These are phyloP conservation scores for Pantala flavescens DNA, from an alignment of 1,140 invertebrate genomes.

Conservation along the genomic window DNA sequence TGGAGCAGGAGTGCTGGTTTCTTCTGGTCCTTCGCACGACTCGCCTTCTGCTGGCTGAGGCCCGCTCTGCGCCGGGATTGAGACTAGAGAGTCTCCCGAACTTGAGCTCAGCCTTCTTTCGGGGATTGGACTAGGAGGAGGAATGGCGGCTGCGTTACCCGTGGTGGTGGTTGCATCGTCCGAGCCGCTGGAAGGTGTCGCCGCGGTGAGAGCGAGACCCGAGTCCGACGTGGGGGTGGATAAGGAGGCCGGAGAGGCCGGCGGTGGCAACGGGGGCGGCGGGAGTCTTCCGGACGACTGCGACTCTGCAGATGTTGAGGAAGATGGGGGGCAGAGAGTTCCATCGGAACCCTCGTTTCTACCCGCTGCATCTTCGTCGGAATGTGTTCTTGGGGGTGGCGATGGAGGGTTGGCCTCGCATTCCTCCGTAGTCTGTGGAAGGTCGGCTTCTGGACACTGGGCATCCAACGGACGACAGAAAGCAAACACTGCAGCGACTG, in stretches of 20 bases:
- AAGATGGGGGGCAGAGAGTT: neutral
- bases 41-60: neutral
- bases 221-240: slow-evolving; percentile 22
- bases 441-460: neutral
- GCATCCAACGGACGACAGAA: neutral
- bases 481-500: slow-evolving; percentile 12
- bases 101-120: slow-evolving; percentile 18
- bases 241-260: slow-evolving; percentile 20
- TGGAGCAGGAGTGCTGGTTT: slow-evolving; percentile 31
- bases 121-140: neutral
- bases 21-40: neutral
- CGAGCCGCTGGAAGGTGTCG: slow-evolving; percentile 16
- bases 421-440: neutral
- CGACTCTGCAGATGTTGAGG: too few species aligned
- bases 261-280: neutral
- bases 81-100: slow-evolving; percentile 16
- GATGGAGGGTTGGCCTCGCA: neutral
- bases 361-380: neutral
- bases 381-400: neutral
- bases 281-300: neutral
- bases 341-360: neutral
- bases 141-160: neutral
- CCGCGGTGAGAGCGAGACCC: slow-evolving; percentile 16
- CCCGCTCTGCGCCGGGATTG: neutral
- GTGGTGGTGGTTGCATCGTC: slow-evolving; percentile 14